Conservation (phyloP, 2,888 invertebrate genomes). For the Elmis aenea region DNA sequence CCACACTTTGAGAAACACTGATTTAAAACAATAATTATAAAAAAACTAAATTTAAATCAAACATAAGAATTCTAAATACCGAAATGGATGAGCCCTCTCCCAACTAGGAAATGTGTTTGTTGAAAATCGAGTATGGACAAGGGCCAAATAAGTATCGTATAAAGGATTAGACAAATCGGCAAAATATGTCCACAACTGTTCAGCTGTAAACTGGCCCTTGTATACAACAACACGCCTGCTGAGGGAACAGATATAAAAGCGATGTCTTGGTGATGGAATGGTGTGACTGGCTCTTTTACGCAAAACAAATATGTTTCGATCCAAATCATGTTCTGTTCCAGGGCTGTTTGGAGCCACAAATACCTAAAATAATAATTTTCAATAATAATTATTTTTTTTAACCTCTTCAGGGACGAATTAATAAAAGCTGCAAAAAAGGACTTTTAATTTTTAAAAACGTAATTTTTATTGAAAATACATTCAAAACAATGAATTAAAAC, state of each 20-base stretch:
- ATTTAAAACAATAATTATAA: too few species aligned
- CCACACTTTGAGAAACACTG: too few species aligned
- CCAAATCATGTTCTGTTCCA: conserved; percentile 35
- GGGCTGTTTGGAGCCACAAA: conserved; percentile 36
- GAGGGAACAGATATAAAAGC: conserved; percentile 96
- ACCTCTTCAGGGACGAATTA: too few species aligned
- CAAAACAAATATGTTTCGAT: conserved; percentile 63
- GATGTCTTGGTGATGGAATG: conserved; percentile 75
- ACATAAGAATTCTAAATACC: conserved; percentile 53
- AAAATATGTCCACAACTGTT: conserved; percentile 82
- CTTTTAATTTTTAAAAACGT: too few species aligned
- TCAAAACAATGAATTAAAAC: too few species aligned
- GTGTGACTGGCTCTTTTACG: conserved; percentile 90
- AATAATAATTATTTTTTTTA: too few species aligned
- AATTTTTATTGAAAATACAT: too few species aligned
- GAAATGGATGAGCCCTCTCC: conserved; percentile 97
- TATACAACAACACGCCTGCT: conserved; percentile 89
- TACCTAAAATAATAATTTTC: too few species aligned
- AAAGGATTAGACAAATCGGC: conserved; percentile 65
- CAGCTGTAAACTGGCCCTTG: conserved; percentile 95
- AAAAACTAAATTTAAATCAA: not conserved
- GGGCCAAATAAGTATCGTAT: conserved; percentile 90
- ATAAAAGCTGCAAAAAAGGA: too few species aligned
- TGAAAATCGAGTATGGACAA: conserved; percentile 97
- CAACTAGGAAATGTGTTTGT: conserved; percentile 99